A percentile compares a stretch with the other conserved stretches of the same genome.
Conservation (phyloP, 1,140 invertebrate genomes). For the Sarcophaga peregrina region DNA sequence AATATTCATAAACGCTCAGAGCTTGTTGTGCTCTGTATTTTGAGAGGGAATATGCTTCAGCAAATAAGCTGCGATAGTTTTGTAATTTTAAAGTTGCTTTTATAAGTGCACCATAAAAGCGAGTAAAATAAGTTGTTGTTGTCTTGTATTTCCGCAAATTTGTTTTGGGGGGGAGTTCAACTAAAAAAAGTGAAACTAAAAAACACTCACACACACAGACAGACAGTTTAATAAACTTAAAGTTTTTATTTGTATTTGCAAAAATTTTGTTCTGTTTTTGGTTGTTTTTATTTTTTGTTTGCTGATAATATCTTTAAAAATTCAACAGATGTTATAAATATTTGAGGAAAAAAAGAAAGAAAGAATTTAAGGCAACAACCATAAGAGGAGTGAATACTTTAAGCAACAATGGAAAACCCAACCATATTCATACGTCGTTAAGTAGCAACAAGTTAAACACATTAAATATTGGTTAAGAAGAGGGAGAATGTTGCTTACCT, state of each 20-base stretch:
- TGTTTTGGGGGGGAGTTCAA: conserved; percentile 10
- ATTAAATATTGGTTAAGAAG: background rate
- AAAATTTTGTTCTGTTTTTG: background rate
- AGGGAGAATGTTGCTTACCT: background rate
- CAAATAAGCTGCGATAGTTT: background rate
- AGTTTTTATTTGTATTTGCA: conserved; percentile 4
- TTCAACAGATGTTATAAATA: conserved; percentile 22
- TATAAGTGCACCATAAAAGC: background rate
- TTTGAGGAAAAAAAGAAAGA: background rate
- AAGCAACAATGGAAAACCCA: no score
- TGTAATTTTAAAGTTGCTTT: conserved; percentile 12
- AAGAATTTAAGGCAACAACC: background rate
- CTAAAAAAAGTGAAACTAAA: background rate
- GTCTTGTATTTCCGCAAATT: conserved; percentile 19
- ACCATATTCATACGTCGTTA: background rate
- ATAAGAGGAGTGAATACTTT: background rate
- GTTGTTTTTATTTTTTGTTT: background rate
- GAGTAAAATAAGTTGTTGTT: background rate
- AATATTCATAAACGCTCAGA: no score
- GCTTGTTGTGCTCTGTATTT: background rate
- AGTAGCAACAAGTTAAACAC: conserved; percentile 10
- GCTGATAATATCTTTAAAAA: conserved; percentile 7
- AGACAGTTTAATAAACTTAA: conserved; percentile 28
- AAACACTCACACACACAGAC: background rate
- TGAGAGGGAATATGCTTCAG: background rate